These are phyloP conservation scores for Eidolon helvum DNA, from an alignment of 2,113 vertebrate genomes.

Conservation along the genomic window DNA sequence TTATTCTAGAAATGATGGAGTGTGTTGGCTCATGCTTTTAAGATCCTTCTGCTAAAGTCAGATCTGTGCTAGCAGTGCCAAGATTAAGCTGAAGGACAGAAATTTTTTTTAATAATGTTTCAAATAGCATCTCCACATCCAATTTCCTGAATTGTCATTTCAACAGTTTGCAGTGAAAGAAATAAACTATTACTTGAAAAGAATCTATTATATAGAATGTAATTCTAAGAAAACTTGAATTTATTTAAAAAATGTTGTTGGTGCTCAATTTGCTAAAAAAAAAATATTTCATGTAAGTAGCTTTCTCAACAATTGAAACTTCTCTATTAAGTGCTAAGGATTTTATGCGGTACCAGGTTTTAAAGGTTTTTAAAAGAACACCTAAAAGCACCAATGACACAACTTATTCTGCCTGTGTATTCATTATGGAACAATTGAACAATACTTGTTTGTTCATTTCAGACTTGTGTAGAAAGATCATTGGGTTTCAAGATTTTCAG, in stretches of 20 bases:
- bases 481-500: constrained; percentile 65
- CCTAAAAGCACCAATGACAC: neutral
- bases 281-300: constrained; percentile 38
- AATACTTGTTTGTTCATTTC: constrained; percentile 46
- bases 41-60: neutral
- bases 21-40: neutral
- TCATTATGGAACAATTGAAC: constrained; percentile 40
- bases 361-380: constrained; percentile 57
- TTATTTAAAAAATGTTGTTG: constrained; percentile 41
- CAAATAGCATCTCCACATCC: constrained; percentile 57
- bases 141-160: constrained; percentile 58
- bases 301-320: constrained; percentile 35
- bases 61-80: neutral
- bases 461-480: constrained; percentile 35
- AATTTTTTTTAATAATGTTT: neutral
- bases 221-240: constrained; percentile 45
- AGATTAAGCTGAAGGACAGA: neutral
- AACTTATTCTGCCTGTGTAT: neutral
- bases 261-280: constrained; percentile 39
- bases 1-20: neutral
- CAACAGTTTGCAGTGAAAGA: constrained; percentile 40
- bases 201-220: constrained; percentile 39
- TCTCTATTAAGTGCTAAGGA: constrained; percentile 56
- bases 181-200: constrained; percentile 57
- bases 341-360: constrained; percentile 11